These are phyloP conservation scores for Apocrypta bakeri DNA, from an alignment of 1,140 invertebrate species.

Conservation along the genomic window DNA sequence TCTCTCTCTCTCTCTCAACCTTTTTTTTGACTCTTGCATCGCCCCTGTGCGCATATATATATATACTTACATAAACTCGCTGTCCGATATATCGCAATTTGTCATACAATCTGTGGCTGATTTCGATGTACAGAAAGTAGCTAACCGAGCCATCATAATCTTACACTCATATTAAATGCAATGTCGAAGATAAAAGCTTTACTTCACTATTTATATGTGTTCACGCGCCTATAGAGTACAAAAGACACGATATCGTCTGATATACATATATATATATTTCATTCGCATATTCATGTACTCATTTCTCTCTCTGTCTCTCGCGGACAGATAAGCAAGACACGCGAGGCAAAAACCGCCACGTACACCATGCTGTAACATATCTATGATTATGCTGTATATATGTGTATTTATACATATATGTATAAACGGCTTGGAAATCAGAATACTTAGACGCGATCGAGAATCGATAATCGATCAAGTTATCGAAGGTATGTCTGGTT, in stretches of 20 bases:
- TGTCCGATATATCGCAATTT: background rate
- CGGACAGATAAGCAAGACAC: background rate
- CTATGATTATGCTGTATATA: background rate
- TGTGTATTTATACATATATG: too few relatives aligned
- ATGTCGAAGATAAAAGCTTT: background rate
- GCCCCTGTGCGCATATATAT: too few relatives aligned
- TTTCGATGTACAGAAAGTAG: background rate
- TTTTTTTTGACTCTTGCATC: background rate
- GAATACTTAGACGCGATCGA: background rate
- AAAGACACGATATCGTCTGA: too few relatives aligned
- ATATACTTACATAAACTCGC: too few relatives aligned
- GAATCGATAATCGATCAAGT: slow-evolving; percentile 4
- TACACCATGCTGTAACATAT: background rate
- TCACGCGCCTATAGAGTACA: background rate
- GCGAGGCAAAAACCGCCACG: too few relatives aligned
- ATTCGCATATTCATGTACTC: too few relatives aligned
- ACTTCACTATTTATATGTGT: background rate
- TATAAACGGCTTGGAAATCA: too few relatives aligned
- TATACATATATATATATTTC: background rate
- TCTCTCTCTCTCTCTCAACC: background rate
- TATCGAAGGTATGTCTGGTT: background rate
- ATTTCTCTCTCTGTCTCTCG: too few relatives aligned
- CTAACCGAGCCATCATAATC: background rate
- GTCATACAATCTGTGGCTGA: too few relatives aligned
- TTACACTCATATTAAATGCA: background rate